Evolutionary conservation across 2,113 vertebrate genomes (phyloP).

Genomic region (Irena cyanogastra): DNA sequence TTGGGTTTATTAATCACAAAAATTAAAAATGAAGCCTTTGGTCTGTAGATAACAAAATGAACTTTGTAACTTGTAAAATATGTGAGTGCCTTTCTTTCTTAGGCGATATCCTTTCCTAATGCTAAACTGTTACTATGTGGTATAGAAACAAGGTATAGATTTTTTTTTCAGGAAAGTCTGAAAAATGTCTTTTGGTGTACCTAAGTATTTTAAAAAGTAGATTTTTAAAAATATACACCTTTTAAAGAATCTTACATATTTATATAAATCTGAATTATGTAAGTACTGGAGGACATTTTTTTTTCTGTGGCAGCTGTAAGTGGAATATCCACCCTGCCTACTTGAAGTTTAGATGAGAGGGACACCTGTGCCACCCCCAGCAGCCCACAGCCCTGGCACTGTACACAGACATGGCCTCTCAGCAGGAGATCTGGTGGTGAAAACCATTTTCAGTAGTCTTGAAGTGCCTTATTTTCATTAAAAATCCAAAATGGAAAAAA

Average conservation of each 20-base stretch:
- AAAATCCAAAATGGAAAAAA: too few relatives aligned
- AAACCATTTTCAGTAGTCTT: neutral
- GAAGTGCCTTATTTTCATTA: neutral
- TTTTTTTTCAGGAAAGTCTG: neutral
- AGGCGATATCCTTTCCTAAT: neutral
- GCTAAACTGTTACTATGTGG: neutral
- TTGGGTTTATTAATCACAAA: neutral
- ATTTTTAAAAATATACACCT: neutral
- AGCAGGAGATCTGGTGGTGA: neutral
- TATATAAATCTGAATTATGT: neutral
- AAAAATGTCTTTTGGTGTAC: neutral
- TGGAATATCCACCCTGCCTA: neutral
- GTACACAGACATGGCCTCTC: fast-evolving
- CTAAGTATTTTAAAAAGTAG: neutral
- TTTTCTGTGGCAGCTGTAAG: neutral
- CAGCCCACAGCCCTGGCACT: neutral
- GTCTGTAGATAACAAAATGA: neutral
- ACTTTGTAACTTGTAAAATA: neutral
- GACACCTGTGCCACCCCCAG: neutral
- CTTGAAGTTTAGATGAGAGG: neutral
- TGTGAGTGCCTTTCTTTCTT: neutral
- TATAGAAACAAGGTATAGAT: neutral
- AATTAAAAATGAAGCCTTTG: neutral
- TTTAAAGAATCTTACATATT: neutral
- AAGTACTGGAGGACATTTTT: neutral